Evolutionary conservation across 37 sponge, comb jelly and placozoan genomes (phyloP).

Genomic region (Geodia barretti): DNA sequence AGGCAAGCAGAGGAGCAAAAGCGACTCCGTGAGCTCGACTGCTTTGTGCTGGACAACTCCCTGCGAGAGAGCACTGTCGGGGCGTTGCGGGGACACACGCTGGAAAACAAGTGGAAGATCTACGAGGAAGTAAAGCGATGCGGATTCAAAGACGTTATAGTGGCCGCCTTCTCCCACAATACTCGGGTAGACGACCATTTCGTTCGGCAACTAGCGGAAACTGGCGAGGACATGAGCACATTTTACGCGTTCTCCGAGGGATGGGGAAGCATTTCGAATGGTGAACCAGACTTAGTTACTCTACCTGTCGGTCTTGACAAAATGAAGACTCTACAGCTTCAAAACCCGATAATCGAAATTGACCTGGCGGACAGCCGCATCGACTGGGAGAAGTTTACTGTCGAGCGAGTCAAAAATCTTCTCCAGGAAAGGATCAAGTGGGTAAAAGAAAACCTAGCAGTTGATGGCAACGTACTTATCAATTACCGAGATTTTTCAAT

Average conservation of each 20-base stretch:
- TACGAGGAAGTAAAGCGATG: constrained; percentile 67
- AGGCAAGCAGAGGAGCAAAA: constrained; percentile 55
- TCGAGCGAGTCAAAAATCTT: constrained; percentile 59
- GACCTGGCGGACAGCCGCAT: constrained; percentile 46
- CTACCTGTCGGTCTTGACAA: constrained; percentile 66
- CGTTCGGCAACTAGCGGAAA: constrained; percentile 44
- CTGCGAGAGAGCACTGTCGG: constrained; percentile 94
- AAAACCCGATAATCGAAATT: constrained; percentile 73
- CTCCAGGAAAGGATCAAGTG: constrained; percentile 63
- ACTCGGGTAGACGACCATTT: constrained; percentile 83
- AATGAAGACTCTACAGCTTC: constrained; percentile 65
- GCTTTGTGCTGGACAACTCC: constrained; percentile 88
- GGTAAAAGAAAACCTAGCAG: constrained; percentile 30
- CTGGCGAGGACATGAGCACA: constrained; percentile 53
- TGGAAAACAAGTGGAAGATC: constrained; percentile 78
- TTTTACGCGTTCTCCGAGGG: constrained; percentile 77
- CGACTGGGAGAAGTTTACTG: constrained; percentile 65
- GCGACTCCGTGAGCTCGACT: constrained; percentile 64
- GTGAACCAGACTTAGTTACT: constrained; percentile 51
- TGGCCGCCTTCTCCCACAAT: constrained; percentile 79
- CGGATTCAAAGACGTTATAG: constrained; percentile 74
- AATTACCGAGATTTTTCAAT: constrained; percentile 81
- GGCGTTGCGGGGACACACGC: constrained; percentile 79
- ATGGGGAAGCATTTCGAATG: constrained; percentile 27
- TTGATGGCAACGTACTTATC: constrained; percentile 56